Evolutionary conservation across 2,113 vertebrate genomes (phyloP), one percentile per base, ranked within the genome.

Genomic region (Muntiacus muntjak): DNA sequence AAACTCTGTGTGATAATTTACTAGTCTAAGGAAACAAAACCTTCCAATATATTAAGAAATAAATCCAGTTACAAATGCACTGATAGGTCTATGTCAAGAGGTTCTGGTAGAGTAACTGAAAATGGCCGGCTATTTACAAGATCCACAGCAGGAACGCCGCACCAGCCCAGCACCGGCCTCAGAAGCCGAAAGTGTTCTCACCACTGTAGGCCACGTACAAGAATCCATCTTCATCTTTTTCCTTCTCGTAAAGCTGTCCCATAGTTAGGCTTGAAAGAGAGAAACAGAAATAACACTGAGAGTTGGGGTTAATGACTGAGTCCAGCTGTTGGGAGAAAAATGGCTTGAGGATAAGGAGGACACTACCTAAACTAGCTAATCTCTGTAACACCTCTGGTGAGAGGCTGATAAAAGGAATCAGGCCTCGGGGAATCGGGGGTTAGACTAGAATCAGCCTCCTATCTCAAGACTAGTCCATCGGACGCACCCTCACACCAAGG

Each of bases 201-300:
- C 99, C 99, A 57, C 99, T 99, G 99, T 99, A 99, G 97, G 99
- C 99, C 98, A 99, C 99, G 7, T 99, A 99, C 98, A 99, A 99
- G 98, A 99, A 99, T 97, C 99, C 99, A 62, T 99, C 99, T 98
- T 99, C 99, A 71, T 99, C 99, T 98, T 99, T 99, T 98, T 99
- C 99, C 98, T 99, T 99, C 98, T 99, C 99, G 25, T 99, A 99
- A 97, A 99, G 99, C 97, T 99, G 99, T 98, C 99, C 99, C 99
- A 99, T 99, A 60, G 99, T 99, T 99, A 99, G 99, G 98, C 99
- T 99, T 99, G 86, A 99, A 96, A 96, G 88, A 95, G 74, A 96
- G 94, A 96, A 94, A 95, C 58, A 78, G 2, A 62, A 97, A n/a
- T 81, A 94, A 88, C 25, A 97, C 83, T 11, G 0, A 90, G 89